Evolutionary conservation across 2,113 vertebrate genomes (phyloP).

Genomic region (Poeciliopsis prolifica): DNA sequence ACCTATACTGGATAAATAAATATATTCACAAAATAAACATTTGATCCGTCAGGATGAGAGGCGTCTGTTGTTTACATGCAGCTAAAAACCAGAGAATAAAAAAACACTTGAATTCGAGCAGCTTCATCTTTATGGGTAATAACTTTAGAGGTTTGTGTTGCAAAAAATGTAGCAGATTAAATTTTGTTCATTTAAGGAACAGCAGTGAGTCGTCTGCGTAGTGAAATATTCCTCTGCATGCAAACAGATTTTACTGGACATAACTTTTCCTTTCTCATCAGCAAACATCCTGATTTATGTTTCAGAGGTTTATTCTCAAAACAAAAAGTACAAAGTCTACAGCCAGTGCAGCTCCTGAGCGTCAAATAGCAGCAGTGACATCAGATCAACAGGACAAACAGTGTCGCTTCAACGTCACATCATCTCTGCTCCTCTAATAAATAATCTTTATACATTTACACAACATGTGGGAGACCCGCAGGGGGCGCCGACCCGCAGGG

Average conservation of each 20-base stretch:
- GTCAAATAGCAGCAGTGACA: slow-evolving; percentile 52
- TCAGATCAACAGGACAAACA: slow-evolving; percentile 7
- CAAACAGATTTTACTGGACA: not conserved
- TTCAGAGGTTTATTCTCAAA: not conserved
- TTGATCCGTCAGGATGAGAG: not conserved
- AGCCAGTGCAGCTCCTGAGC: slow-evolving; percentile 54
- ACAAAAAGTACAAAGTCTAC: not conserved
- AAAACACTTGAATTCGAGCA: not conserved
- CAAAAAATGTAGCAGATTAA: too few species aligned
- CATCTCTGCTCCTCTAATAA: slow-evolving; percentile 47
- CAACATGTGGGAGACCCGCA: not conserved
- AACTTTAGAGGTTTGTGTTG: too few species aligned
- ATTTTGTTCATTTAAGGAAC: not conserved
- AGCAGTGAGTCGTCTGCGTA: not conserved
- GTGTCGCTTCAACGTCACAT: slow-evolving; percentile 9
- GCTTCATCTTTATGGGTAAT: too few species aligned
- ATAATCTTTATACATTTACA: slow-evolving; percentile 34
- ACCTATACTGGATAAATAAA: not conserved
- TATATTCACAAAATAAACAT: not conserved
- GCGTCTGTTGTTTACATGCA: too few species aligned
- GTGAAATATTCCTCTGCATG: too few species aligned
- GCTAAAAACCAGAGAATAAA: not conserved
- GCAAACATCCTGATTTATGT: not conserved
- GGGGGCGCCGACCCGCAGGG: not conserved
- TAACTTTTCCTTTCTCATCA: not conserved